Conservation (phyloP, 2,113 vertebrate species). For the Porphyrio hochstetteri region DNA sequence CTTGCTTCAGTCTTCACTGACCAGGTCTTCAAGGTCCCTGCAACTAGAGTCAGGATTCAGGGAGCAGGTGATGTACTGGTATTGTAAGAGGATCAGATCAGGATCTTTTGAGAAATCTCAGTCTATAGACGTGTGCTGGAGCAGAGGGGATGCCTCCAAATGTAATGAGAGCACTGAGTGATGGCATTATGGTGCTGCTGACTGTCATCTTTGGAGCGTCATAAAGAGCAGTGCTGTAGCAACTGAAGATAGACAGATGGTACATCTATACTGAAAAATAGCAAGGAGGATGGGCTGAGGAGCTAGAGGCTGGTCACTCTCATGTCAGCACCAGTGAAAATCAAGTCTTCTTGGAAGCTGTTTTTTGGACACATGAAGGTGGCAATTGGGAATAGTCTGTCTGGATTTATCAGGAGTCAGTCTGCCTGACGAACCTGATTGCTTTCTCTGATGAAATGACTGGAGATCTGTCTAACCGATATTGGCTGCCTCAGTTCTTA, state of each 20-base stretch:
- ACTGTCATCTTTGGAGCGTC: not conserved
- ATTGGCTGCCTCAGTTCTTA: not conserved
- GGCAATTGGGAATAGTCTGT: not conserved
- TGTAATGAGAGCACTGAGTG: not conserved
- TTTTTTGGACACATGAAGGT: not conserved
- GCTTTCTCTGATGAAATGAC: not conserved
- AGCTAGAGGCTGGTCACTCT: not conserved
- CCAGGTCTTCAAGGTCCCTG: not conserved
- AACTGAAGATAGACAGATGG: not conserved
- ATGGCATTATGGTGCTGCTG: not conserved
- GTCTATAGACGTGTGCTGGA: not conserved
- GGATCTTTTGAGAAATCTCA: not conserved
- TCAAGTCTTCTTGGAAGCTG: not conserved
- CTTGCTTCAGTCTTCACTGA: not conserved
- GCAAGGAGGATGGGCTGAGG: not conserved
- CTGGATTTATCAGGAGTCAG: not conserved
- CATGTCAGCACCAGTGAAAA: not conserved
- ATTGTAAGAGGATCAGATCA: not conserved
- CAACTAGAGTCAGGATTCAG: not conserved
- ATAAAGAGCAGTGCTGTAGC: fast-evolving
- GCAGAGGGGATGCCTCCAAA: not conserved
- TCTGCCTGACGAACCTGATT: not conserved
- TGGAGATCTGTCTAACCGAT: not conserved
- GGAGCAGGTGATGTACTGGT: not conserved
- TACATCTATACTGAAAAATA: not conserved